phyloP scores from a whole-genome alignment of 2,113 vertebrate genomes.

The Glareola pratincola region DNA sequence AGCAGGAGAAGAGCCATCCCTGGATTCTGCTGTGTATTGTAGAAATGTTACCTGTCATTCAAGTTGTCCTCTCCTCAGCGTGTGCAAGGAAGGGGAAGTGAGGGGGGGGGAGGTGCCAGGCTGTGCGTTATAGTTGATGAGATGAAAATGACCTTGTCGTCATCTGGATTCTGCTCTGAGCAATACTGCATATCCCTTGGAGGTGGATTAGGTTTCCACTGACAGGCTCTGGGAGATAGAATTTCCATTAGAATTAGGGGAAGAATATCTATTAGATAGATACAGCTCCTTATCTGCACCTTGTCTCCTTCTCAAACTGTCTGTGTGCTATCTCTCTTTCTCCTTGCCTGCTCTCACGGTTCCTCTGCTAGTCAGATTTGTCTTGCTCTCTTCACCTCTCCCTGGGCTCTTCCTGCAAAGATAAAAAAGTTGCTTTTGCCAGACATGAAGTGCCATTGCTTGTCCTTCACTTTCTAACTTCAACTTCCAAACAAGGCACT shows the following conservation, averaged over 20 bases:
- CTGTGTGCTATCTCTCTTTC: conserved; percentile 31
- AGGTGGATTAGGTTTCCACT: conserved; percentile 34
- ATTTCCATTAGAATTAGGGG: conserved; percentile 48
- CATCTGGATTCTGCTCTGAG: not conserved
- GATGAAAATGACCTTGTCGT: conserved; percentile 24
- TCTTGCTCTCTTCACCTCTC: conserved; percentile 43
- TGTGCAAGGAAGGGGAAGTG: not conserved
- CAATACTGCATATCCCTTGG: not conserved
- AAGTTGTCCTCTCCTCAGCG: not conserved
- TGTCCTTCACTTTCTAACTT: conserved; percentile 20
- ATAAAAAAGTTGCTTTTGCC: conserved; percentile 17
- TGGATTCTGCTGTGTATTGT: not conserved
- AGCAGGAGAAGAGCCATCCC: not conserved
- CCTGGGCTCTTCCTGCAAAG: conserved; percentile 25
- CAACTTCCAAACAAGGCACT: not conserved
- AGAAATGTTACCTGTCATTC: not conserved
- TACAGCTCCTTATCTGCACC: conserved; percentile 15
- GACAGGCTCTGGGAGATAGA: conserved; percentile 28
- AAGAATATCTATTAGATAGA: conserved; percentile 54
- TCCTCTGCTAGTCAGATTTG: conserved; percentile 15
- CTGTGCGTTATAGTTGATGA: not conserved
- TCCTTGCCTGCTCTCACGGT: not conserved
- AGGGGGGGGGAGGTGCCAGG: not conserved
- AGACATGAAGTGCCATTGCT: not conserved
- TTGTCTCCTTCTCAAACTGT: not conserved